These are phyloP conservation scores for Dyspetes luteomarginatus DNA, from an alignment of 2,888 invertebrate species.

Conservation along the genomic window DNA sequence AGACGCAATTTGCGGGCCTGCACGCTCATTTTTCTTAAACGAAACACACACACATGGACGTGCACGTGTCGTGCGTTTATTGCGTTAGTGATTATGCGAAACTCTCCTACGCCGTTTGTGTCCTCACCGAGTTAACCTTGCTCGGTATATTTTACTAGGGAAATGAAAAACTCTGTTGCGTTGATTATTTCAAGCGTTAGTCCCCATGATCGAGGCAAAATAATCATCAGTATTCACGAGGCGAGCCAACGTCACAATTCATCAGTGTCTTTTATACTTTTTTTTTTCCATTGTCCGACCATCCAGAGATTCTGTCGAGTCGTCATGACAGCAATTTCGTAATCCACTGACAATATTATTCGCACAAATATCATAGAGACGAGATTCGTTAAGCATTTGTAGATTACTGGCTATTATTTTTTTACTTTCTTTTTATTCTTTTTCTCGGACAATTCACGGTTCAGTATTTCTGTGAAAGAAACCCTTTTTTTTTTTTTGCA, in stretches of 20 bases:
- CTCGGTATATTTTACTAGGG: constrained; percentile 42
- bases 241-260: neutral
- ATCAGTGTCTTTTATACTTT: neutral
- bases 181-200: constrained; percentile 10
- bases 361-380: constrained; percentile 27
- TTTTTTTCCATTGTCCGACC: neutral
- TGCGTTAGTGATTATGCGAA: constrained; percentile 54
- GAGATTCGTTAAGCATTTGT: constrained; percentile 33
- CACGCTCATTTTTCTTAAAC: constrained; percentile 43
- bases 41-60: too few relatives aligned
- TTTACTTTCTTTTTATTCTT: constrained; percentile 17
- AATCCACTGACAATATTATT: constrained; percentile 43
- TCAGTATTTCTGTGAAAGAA: constrained; percentile 22
- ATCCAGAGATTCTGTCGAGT: neutral
- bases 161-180: constrained; percentile 3
- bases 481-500: constrained; percentile 14
- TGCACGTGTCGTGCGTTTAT: constrained; percentile 26
- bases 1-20: constrained; percentile 31
- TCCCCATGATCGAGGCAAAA: constrained; percentile 12
- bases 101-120: constrained; percentile 11
- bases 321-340: constrained; percentile 12
- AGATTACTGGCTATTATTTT: neutral
- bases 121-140: constrained; percentile 25
- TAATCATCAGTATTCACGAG: constrained; percentile 19
- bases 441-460: constrained; percentile 36